Percentiles rank a stretch among this genome's conserved stretches.
phyloP scores from a whole-genome alignment of 2,888 invertebrate genomes.

The Nemotelus nigrinus region DNA sequence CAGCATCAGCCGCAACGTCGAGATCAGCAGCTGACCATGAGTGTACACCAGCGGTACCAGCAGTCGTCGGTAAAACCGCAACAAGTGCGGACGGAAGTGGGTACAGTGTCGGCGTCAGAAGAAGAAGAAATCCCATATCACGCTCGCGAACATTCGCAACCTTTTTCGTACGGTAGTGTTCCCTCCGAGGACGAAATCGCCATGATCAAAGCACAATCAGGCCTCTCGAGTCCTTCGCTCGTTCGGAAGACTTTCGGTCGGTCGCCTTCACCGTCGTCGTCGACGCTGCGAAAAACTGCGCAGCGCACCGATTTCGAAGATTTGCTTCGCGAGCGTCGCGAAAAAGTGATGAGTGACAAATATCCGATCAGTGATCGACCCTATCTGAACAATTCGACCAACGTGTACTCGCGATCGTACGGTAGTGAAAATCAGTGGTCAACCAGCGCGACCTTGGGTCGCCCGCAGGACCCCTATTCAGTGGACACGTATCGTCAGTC shows the following conservation, averaged over 20 bases:
- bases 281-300: constrained; percentile 58
- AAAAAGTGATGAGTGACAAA: constrained; percentile 61
- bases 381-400: constrained; percentile 26
- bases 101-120: constrained; percentile 50
- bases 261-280: constrained; percentile 50
- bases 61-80: constrained; percentile 65
- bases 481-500: constrained; percentile 54
- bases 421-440: constrained; percentile 44
- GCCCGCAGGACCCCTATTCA: not conserved
- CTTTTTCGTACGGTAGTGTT: constrained; percentile 86
- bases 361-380: constrained; percentile 53
- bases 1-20: constrained; percentile 32
- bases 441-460: constrained; percentile 18
- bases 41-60: constrained; percentile 49
- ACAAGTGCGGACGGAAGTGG: constrained; percentile 62
- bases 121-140: constrained; percentile 83
- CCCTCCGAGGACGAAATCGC: constrained; percentile 63
- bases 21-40: constrained; percentile 37
- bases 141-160: constrained; percentile 88
- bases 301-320: constrained; percentile 64
- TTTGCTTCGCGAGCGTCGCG: constrained; percentile 63
- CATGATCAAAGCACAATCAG: constrained; percentile 77
- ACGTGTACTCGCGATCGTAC: constrained; percentile 37
- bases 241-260: constrained; percentile 70
- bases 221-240: constrained; percentile 84